Percentiles rank a stretch among this genome's conserved stretches.
Evolutionary conservation across 2,888 invertebrate genomes (phyloP).

Genomic region (Dioctria rufipes): DNA sequence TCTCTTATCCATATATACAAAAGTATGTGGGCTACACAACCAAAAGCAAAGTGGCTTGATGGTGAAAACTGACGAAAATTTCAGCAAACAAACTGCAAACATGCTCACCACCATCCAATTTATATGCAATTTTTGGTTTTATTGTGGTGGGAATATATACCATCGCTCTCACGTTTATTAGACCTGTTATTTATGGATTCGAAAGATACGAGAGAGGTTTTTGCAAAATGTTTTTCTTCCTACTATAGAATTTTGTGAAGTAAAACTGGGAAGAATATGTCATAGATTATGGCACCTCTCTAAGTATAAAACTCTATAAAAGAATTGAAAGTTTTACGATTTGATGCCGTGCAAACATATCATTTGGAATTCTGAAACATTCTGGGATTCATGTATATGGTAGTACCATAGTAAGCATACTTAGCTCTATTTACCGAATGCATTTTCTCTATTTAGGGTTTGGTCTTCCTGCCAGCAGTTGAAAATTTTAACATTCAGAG

Average conservation of each 20-base stretch:
- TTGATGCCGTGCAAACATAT: constrained; percentile 25
- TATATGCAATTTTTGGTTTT: not conserved
- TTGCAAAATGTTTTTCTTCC: not conserved
- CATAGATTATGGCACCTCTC: constrained; percentile 1
- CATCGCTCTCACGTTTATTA: constrained; percentile 40
- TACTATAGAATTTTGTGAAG: constrained; percentile 9
- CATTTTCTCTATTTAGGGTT: not conserved
- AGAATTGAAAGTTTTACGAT: not conserved
- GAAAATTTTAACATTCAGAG: not conserved
- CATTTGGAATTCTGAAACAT: constrained; percentile 30
- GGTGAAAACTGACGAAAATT: not conserved
- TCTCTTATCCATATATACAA: too few species aligned
- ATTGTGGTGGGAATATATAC: not conserved
- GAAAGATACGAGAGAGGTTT: constrained; percentile 7
- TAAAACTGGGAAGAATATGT: constrained; percentile 12
- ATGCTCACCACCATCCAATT: constrained; percentile 1
- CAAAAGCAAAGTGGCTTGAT: not conserved
- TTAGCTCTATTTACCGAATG: not conserved
- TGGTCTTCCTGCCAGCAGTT: not conserved
- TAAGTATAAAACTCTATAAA: not conserved
- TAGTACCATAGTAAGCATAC: too few species aligned
- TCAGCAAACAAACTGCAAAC: not conserved
- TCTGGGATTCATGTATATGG: too few species aligned
- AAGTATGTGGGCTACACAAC: not conserved
- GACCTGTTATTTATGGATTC: constrained; percentile 42